These are phyloP conservation scores for Oncorhynchus gorbuscha DNA, from an alignment of 2,113 vertebrate species.

Conservation along the genomic window DNA sequence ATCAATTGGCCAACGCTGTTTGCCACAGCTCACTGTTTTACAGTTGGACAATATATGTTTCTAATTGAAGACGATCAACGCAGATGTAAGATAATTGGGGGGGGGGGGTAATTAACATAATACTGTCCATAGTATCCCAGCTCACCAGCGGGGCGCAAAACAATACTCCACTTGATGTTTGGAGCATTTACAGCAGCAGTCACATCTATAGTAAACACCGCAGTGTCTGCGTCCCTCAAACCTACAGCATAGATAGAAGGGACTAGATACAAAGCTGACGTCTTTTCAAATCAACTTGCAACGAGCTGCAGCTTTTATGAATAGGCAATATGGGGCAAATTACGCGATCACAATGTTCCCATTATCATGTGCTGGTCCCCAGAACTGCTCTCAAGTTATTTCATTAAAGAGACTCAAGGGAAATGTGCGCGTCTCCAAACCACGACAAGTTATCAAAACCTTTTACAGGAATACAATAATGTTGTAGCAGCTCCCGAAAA, in stretches of 20 bases:
- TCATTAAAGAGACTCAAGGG: not conserved
- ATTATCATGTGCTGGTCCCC: not conserved
- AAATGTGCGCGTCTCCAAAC: too few species aligned
- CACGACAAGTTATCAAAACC: not conserved
- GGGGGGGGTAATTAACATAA: not conserved
- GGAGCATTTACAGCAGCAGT: not conserved
- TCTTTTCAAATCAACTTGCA: not conserved
- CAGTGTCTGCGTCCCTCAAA: not conserved
- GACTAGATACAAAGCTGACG: not conserved
- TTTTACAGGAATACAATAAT: not conserved
- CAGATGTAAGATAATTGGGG: not conserved
- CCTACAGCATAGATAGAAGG: not conserved
- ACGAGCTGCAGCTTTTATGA: not conserved
- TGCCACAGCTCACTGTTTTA: not conserved
- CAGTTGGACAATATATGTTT: not conserved
- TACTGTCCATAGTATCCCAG: not conserved
- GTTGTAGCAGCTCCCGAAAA: too few species aligned
- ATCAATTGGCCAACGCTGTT: too few species aligned
- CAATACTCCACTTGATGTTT: not conserved
- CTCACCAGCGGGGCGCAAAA: not conserved
- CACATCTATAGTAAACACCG: not conserved
- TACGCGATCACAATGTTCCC: not conserved
- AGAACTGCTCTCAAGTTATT: not conserved
- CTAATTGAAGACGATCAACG: not conserved
- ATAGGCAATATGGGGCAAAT: not conserved